Evolutionary conservation across 2,113 vertebrate genomes (phyloP).

Genomic region (Heliornis fulica): DNA sequence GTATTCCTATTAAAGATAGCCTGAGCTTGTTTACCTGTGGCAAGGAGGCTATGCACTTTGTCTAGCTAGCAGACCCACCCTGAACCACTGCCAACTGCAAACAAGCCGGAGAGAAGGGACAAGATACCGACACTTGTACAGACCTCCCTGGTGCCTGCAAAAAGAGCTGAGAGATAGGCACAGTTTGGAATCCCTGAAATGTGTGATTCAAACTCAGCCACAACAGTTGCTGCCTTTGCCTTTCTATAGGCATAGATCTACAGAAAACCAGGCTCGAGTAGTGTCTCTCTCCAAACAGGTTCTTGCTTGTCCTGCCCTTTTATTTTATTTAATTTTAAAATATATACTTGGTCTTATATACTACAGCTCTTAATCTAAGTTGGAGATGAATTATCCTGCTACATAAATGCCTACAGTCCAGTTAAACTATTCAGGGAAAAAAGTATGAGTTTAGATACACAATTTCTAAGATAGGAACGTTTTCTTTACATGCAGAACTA

Average conservation of each 20-base stretch:
- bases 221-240: background rate
- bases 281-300: background rate
- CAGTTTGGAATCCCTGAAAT: background rate
- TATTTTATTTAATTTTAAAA: background rate
- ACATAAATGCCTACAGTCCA: background rate
- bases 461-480: background rate
- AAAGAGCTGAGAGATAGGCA: background rate
- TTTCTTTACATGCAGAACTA: background rate
- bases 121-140: background rate
- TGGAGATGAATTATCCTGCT: background rate
- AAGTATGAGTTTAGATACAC: background rate
- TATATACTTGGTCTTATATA: background rate
- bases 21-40: background rate
- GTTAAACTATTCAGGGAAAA: background rate
- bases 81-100: background rate
- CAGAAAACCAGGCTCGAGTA: background rate
- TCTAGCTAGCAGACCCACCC: background rate
- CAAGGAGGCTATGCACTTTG: background rate
- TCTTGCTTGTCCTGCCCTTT: background rate
- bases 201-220: background rate
- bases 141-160: background rate
- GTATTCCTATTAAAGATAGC: background rate
- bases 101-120: background rate
- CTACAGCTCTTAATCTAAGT: background rate
- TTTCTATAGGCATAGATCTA: background rate